These are phyloP conservation scores for Chrysodeixis includens DNA, from an alignment of 2,888 invertebrate species.

Conservation along the genomic window DNA sequence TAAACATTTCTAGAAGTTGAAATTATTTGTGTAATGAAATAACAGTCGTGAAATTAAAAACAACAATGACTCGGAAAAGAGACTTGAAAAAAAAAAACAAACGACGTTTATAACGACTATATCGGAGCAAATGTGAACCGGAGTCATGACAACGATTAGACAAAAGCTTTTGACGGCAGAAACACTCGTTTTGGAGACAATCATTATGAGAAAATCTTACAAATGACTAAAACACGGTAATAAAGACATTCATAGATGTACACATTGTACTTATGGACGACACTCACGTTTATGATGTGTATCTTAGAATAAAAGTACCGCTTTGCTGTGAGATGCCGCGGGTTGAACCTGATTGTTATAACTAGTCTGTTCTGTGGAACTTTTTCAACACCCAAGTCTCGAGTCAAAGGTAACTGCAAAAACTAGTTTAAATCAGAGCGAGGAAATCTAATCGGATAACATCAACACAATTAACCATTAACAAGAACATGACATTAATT, in stretches of 20 bases:
- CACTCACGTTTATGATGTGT: constrained; percentile 87
- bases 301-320: constrained; percentile 89
- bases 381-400: constrained; percentile 57
- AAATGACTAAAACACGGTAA: constrained; percentile 88
- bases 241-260: constrained; percentile 89
- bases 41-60: constrained; percentile 25
- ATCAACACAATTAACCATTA: constrained; percentile 35
- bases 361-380: constrained; percentile 67
- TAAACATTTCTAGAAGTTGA: not conserved
- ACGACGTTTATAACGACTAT: constrained; percentile 66
- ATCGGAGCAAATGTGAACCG: constrained; percentile 71
- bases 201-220: constrained; percentile 89
- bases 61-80: constrained; percentile 24
- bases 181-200: constrained; percentile 88
- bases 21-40: constrained; percentile 17
- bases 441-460: constrained; percentile 27
- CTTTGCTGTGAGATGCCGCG: constrained; percentile 83
- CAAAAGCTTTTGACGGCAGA: constrained; percentile 87
- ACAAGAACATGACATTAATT: constrained; percentile 19
- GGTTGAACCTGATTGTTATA: constrained; percentile 78
- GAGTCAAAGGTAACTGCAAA: constrained; percentile 4
- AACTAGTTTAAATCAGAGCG: constrained; percentile 39
- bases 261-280: constrained; percentile 85
- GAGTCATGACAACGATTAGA: constrained; percentile 85
- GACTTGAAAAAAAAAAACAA: constrained; percentile 46